phyloP scores from a whole-genome alignment of 2,797 vertebrate species.

The Hippocampus kuda region DNA sequence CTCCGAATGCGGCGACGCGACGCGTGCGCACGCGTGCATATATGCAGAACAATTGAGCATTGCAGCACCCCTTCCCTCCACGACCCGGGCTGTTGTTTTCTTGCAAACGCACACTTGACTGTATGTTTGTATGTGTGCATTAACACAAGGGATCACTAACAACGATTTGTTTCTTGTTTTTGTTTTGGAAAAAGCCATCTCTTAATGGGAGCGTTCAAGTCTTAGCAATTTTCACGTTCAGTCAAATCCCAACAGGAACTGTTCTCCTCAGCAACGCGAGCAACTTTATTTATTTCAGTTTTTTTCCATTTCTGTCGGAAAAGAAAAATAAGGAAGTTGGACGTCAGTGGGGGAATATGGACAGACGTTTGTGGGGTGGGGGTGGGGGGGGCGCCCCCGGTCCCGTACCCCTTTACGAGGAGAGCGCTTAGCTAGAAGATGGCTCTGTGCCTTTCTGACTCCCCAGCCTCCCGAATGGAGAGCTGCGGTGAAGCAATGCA shows the following conservation, averaged over 20 bases:
- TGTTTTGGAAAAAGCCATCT: conserved; percentile 79
- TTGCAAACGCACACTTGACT: conserved; percentile 24
- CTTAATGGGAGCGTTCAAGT: conserved; percentile 64
- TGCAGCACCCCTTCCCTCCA: background rate
- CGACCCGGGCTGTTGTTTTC: conserved; percentile 15
- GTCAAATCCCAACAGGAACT: conserved; percentile 63
- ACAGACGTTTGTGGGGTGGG: conserved; percentile 43
- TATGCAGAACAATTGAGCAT: conserved; percentile 31
- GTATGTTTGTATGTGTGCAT: conserved; percentile 62
- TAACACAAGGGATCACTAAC: conserved; percentile 43
- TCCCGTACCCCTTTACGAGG: conserved; percentile 62
- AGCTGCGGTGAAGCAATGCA: conserved; percentile 73
- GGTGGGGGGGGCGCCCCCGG: conserved; percentile 30
- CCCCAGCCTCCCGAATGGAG: conserved; percentile 69
- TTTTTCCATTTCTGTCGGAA: conserved; percentile 72
- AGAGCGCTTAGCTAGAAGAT: conserved; percentile 66
- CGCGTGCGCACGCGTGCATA: conserved; percentile 24
- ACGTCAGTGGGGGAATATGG: conserved; percentile 49
- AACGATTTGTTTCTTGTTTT: conserved; percentile 57
- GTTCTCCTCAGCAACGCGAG: conserved; percentile 61
- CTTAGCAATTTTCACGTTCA: conserved; percentile 63
- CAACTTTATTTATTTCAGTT: conserved; percentile 42
- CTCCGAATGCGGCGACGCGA: conserved; percentile 23
- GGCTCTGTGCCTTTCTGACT: conserved; percentile 78
- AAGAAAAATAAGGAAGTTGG: conserved; percentile 55